Conservation (phyloP, 1,140 invertebrate genomes). For the Pteromalus puparum region DNA sequence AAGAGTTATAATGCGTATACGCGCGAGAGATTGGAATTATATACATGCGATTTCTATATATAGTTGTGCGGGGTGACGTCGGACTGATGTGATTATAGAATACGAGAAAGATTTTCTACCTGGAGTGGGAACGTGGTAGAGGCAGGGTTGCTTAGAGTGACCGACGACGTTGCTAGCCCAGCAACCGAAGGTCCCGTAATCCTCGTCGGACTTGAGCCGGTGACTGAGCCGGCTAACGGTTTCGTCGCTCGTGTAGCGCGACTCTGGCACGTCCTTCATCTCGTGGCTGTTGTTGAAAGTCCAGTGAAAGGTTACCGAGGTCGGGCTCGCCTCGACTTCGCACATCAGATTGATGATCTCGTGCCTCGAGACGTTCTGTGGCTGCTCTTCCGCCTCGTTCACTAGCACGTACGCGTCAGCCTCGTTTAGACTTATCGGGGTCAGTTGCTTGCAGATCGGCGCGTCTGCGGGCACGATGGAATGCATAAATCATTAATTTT, state of each 20-base stretch:
- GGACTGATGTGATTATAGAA: no score
- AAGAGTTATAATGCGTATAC: background rate
- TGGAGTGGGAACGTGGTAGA: constrained; percentile 87
- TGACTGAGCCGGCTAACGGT: constrained; percentile 77
- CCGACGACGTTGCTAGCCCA: constrained; percentile 86
- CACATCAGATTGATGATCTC: constrained; percentile 77
- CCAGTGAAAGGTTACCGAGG: constrained; percentile 77
- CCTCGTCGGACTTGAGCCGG: constrained; percentile 78
- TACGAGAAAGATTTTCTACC: constrained; percentile 76
- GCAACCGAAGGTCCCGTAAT: constrained; percentile 88
- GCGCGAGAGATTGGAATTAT: background rate
- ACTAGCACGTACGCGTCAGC: background rate
- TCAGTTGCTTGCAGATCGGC: constrained; percentile 76
- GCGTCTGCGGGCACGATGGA: constrained; percentile 69
- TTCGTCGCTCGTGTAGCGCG: constrained; percentile 72
- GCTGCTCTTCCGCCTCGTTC: background rate
- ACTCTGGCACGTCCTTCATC: constrained; percentile 73
- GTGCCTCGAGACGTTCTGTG: constrained; percentile 8
- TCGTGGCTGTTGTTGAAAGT: constrained; percentile 79
- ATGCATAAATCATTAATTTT: background rate
- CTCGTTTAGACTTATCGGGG: background rate
- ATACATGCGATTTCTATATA: background rate
- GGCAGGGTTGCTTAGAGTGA: constrained; percentile 83
- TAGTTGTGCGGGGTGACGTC: background rate
- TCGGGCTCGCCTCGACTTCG: constrained; percentile 80